These are phyloP conservation scores for Carduelis carduelis DNA, from an alignment of 2,797 vertebrate genomes.

Conservation along the genomic window DNA sequence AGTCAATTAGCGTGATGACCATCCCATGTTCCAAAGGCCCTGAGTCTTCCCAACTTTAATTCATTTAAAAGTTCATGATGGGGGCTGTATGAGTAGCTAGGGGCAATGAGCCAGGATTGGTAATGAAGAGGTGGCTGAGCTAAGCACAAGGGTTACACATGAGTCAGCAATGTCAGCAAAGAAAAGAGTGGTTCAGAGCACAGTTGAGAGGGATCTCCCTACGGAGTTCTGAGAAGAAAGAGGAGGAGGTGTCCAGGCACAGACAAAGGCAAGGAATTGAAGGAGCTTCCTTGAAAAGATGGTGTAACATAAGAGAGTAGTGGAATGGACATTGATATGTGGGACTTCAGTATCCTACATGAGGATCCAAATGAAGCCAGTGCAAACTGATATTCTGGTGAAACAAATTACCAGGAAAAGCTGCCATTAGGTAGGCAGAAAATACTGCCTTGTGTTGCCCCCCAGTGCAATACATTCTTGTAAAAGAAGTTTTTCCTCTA, in stretches of 20 bases:
- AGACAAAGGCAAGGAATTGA: not conserved
- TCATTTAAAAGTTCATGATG: constrained; percentile 18
- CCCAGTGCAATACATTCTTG: not conserved
- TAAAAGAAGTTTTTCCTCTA: not conserved
- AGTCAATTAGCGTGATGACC: not conserved
- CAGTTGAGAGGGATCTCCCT: not conserved
- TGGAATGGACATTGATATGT: not conserved
- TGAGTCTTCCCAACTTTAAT: not conserved
- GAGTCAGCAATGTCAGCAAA: constrained; percentile 17
- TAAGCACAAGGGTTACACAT: not conserved
- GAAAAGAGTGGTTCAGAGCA: not conserved
- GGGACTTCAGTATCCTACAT: not conserved
- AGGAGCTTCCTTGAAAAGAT: not conserved
- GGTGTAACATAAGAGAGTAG: accelerated
- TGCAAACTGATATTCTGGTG: not conserved
- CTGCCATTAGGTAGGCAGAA: not conserved
- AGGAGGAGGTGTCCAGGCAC: not conserved
- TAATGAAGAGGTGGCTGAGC: constrained; percentile 33
- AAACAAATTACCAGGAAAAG: not conserved
- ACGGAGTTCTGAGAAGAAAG: not conserved
- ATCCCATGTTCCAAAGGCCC: not conserved
- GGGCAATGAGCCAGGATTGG: not conserved
- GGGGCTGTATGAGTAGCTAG: not conserved
- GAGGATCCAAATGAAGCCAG: not conserved
- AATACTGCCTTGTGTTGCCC: not conserved